These are phyloP conservation scores for Orchesella flavescens DNA, from an alignment of 2,888 invertebrate genomes.

Conservation along the genomic window DNA sequence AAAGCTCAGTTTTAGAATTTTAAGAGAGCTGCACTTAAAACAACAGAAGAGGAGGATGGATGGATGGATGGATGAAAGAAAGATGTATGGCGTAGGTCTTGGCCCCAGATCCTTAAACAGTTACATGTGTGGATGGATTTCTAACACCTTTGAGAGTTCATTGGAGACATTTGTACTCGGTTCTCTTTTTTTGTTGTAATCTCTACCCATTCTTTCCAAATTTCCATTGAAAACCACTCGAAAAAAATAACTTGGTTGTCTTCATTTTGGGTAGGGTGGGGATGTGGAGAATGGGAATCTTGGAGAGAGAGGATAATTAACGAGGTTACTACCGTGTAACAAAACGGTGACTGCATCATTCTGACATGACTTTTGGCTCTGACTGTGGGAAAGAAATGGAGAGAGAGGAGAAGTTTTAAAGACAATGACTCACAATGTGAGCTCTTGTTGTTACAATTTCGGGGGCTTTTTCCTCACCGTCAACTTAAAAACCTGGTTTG, in stretches of 20 bases:
- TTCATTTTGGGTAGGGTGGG: not conserved
- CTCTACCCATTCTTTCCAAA: too few relatives aligned
- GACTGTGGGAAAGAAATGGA: slow-evolving; percentile 21
- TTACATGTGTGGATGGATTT: slow-evolving; percentile 52
- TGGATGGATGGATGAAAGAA: slow-evolving; percentile 16
- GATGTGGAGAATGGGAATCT: not conserved
- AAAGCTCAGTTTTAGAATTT: not conserved
- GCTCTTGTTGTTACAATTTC: slow-evolving; percentile 54
- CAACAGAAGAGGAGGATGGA: slow-evolving; percentile 21
- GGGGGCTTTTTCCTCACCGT: slow-evolving; percentile 25
- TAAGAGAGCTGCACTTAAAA: slow-evolving; percentile 24
- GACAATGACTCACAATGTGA: slow-evolving; percentile 57
- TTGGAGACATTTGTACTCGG: too few relatives aligned
- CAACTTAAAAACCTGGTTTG: slow-evolving; percentile 10
- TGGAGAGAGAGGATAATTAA: too few relatives aligned
- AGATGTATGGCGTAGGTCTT: slow-evolving; percentile 29
- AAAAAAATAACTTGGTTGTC: slow-evolving; percentile 7
- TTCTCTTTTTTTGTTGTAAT: too few relatives aligned
- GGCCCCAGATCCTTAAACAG: slow-evolving; percentile 45
- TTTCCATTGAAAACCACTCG: not conserved
- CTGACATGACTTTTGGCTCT: not conserved
- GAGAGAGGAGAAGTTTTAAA: slow-evolving; percentile 17
- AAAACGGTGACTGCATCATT: too few relatives aligned
- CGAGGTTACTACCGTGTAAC: too few relatives aligned
- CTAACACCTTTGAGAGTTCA: slow-evolving; percentile 55